Evolutionary conservation across 2,797 vertebrate species (phyloP).

Genomic region (Adelosebastes latens): DNA sequence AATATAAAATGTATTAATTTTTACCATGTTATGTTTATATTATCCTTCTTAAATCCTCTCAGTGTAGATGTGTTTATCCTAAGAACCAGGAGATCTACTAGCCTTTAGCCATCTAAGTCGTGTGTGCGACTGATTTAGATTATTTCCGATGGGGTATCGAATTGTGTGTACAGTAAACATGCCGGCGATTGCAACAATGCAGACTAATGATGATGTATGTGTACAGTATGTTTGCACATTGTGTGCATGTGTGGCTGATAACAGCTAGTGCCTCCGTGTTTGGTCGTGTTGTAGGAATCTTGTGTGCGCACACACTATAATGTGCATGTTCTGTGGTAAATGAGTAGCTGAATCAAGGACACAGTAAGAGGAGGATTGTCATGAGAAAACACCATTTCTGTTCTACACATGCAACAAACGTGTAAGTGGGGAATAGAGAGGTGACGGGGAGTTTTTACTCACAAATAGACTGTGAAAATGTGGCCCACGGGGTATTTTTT

Average conservation of each 20-base stretch:
- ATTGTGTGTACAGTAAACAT: slow-evolving; percentile 55
- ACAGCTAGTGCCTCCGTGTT: slow-evolving; percentile 22
- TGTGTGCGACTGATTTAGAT: slow-evolving; percentile 17
- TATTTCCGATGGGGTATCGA: slow-evolving; percentile 16
- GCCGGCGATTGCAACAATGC: slow-evolving; percentile 47
- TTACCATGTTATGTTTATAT: neutral
- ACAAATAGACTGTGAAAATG: neutral
- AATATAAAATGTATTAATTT: neutral
- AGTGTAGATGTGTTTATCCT: neutral
- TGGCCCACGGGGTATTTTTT: neutral
- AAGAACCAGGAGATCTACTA: neutral
- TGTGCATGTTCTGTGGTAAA: slow-evolving; percentile 40
- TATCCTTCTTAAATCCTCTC: neutral
- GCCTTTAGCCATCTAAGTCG: neutral
- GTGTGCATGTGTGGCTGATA: slow-evolving; percentile 35
- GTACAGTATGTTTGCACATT: slow-evolving; percentile 47
- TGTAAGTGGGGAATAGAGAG: neutral
- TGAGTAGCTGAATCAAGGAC: slow-evolving; percentile 50
- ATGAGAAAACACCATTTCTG: slow-evolving; percentile 19
- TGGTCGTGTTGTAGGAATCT: slow-evolving; percentile 15
- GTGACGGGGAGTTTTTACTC: neutral
- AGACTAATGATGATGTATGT: slow-evolving; percentile 63
- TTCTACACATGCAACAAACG: neutral
- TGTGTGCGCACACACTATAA: slow-evolving; percentile 8
- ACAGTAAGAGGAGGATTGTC: neutral